Conservation (phyloP, 2,113 vertebrate species). For the mouse (Mus musculus) region GRCm39 chr5:101784501-101785000, state of each 20-base stretch:
- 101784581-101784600: slow-evolving; percentile 15
- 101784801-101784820: neutral
- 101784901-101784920: neutral
- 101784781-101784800: neutral
- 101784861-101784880: slow-evolving; percentile 44
- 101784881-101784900: neutral
- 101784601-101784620: slow-evolving; percentile 18
- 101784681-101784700: no score
- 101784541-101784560: neutral
- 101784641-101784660: neutral
- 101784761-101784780: neutral
- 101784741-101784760: neutral
- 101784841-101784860: neutral
- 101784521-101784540: neutral
- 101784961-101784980: neutral
- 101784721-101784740: neutral
- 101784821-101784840: neutral
- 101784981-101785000: neutral
- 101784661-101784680: neutral
- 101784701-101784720: neutral
- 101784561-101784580: neutral
- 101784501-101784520: neutral
- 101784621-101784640: neutral
- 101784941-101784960: neutral
- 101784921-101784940: neutral